A percentile compares a stretch with the other conserved stretches of the same genome.
Conservation (phyloP, 1,140 invertebrate species). For the Colletes gigas region DNA sequence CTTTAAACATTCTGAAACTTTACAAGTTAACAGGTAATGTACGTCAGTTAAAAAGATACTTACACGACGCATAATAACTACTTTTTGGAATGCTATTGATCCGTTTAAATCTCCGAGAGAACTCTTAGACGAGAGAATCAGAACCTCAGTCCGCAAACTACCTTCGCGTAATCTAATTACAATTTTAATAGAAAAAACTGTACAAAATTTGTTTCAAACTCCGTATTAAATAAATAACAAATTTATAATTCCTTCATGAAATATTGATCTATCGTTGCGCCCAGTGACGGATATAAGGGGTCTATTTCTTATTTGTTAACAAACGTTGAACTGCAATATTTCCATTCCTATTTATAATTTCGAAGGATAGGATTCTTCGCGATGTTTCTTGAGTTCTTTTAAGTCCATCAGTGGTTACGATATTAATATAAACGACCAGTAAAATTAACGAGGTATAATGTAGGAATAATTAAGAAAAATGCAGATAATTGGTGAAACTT, state of each 20-base stretch:
- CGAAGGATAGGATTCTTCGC: too few species aligned
- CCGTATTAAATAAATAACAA: neutral
- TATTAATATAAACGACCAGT: neutral
- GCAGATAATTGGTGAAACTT: slow-evolving; percentile 1
- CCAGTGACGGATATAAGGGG: too few species aligned
- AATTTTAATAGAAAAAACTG: neutral
- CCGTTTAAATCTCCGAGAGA: neutral
- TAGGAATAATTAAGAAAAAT: neutral
- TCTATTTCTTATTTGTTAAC: too few species aligned
- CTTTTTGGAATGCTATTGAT: slow-evolving; percentile 19
- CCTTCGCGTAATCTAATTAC: neutral
- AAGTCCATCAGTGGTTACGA: neutral
- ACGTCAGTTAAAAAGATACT: neutral
- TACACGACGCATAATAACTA: neutral
- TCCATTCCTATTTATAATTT: too few species aligned
- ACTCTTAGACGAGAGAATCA: neutral
- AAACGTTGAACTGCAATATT: too few species aligned
- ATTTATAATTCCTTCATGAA: neutral
- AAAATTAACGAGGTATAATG: neutral
- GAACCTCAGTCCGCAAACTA: neutral
- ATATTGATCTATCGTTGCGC: neutral
- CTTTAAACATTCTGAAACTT: neutral
- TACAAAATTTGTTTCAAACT: neutral
- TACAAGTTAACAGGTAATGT: neutral
- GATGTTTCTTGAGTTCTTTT: too few species aligned